Evolutionary conservation across 2,888 invertebrate species (phyloP).

Genomic region (Macaria notata): DNA sequence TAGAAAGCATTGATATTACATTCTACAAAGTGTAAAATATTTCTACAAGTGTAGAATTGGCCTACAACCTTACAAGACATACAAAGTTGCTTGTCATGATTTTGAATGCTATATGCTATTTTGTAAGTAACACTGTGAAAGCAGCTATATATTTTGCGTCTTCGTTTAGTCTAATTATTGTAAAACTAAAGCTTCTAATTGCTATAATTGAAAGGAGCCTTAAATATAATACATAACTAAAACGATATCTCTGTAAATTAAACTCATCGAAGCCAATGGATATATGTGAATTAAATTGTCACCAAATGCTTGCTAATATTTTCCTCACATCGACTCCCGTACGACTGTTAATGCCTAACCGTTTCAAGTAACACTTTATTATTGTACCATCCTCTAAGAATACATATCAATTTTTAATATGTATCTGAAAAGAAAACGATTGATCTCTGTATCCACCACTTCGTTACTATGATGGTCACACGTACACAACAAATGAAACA

Average conservation of each 20-base stretch:
- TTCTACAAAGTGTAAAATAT: too few relatives aligned
- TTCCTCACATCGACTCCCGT: constrained; percentile 1
- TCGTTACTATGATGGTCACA: constrained; percentile 55
- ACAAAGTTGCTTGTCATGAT: too few relatives aligned
- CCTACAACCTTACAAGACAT: too few relatives aligned
- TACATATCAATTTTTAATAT: constrained; percentile 69
- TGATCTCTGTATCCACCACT: constrained; percentile 55
- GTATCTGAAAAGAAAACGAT: constrained; percentile 55
- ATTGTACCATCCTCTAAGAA: constrained; percentile 50
- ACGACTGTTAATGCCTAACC: constrained; percentile 33
- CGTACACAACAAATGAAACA: constrained; percentile 20
- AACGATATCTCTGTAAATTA: too few relatives aligned
- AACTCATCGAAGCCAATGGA: too few relatives aligned
- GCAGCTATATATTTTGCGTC: constrained; percentile 11
- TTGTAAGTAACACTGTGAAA: constrained; percentile 7
- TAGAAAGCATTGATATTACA: too few relatives aligned
- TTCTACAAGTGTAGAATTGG: too few relatives aligned
- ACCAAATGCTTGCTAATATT: constrained; percentile 16
- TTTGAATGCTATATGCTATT: too few relatives aligned
- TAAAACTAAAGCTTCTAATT: constrained; percentile 1
- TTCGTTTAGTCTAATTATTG: constrained; percentile 13
- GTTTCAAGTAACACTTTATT: constrained; percentile 26
- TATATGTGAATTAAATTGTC: too few relatives aligned
- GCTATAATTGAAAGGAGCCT: not conserved
- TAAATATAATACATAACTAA: not conserved